These are phyloP conservation scores for Emberiza fucata DNA, from an alignment of 2,113 vertebrate species.

Conservation along the genomic window DNA sequence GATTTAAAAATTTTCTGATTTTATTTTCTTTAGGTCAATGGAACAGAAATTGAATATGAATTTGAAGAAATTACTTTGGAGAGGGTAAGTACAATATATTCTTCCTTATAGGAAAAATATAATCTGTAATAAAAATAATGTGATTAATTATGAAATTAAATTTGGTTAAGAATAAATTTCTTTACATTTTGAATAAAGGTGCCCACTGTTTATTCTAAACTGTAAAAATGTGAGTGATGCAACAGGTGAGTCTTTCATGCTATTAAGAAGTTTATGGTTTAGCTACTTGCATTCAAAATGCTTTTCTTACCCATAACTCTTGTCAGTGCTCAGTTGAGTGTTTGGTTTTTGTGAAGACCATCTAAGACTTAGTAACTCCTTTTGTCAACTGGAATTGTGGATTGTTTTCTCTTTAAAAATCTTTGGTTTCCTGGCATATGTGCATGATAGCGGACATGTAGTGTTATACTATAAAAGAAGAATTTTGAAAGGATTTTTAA, in stretches of 20 bases:
- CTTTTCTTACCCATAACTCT: neutral
- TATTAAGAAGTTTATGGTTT: neutral
- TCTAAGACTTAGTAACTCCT: neutral
- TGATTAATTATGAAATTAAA: neutral
- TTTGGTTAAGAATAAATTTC: neutral
- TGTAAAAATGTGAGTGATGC: neutral
- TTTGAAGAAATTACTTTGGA: slow-evolving; percentile 99
- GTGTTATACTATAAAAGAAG: neutral
- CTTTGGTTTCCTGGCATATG: neutral
- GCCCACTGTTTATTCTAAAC: neutral
- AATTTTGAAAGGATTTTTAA: neutral
- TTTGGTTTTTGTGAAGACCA: neutral
- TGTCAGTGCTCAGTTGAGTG: rapidly evolving
- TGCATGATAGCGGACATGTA: rapidly evolving
- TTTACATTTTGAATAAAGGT: neutral
- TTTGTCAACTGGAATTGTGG: neutral
- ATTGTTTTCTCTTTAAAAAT: neutral
- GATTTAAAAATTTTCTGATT: slow-evolving; percentile 37
- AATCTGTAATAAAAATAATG: neutral
- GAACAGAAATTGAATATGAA: slow-evolving; percentile 97
- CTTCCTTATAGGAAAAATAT: neutral
- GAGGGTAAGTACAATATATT: slow-evolving; percentile 80
- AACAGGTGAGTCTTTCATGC: neutral
- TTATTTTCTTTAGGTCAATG: slow-evolving; percentile 84
- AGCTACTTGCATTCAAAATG: neutral